These are phyloP conservation scores for Bradypus variegatus DNA, from an alignment of 2,797 vertebrate species.

Conservation along the genomic window DNA sequence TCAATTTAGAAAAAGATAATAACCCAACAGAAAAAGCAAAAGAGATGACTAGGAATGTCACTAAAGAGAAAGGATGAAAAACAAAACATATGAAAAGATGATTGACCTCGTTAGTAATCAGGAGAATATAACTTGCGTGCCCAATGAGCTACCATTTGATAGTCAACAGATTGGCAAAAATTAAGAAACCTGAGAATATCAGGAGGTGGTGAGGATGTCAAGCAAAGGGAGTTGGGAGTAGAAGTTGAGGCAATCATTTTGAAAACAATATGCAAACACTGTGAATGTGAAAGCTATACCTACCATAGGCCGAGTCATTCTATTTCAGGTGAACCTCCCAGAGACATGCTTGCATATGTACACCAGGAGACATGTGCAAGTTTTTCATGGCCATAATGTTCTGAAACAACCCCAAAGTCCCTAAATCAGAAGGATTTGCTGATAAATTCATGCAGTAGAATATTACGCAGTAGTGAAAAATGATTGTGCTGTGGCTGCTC, in stretches of 20 bases:
- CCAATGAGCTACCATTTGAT: too few species aligned
- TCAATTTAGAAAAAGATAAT: conserved; percentile 4
- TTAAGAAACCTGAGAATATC: background rate
- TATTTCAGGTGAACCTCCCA: background rate
- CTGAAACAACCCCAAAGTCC: background rate
- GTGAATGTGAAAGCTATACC: background rate
- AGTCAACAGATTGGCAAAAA: background rate
- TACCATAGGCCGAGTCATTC: background rate
- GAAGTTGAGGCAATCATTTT: background rate
- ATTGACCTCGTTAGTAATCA: background rate
- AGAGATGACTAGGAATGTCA: background rate
- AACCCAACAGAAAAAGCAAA: background rate
- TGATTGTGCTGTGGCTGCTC: background rate
- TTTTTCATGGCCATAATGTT: background rate
- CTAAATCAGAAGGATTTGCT: background rate
- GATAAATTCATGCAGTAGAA: background rate
- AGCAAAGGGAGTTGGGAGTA: background rate
- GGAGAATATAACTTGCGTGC: background rate
- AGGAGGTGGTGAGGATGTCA: too few species aligned
- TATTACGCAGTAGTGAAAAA: background rate
- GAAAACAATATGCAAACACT: conserved; percentile 4
- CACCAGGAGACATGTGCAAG: background rate
- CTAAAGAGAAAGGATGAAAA: background rate
- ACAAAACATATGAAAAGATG: background rate
- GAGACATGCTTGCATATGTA: background rate